A percentile compares a stretch with the other conserved stretches of the same genome.
These are phyloP conservation scores for Callipepla squamata DNA, from an alignment of 2,113 vertebrate species.

Conservation along the genomic window DNA sequence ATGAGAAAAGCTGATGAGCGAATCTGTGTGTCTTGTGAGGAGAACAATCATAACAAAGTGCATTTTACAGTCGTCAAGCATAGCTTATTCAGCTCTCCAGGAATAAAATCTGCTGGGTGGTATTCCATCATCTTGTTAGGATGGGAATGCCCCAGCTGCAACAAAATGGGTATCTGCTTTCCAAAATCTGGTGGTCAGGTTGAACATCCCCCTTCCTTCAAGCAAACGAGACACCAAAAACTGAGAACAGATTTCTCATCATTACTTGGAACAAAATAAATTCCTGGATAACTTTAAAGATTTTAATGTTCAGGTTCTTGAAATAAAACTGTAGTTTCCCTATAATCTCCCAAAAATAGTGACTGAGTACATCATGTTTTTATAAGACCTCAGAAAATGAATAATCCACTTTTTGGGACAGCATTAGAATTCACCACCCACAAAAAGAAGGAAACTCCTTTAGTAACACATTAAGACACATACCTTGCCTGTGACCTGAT, in stretches of 20 bases:
- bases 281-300: background rate
- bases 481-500: constrained; percentile 16
- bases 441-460: constrained; percentile 10
- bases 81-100: background rate
- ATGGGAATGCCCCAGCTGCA: background rate
- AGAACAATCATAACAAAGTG: background rate
- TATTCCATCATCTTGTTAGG: background rate
- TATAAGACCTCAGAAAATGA: constrained; percentile 26
- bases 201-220: background rate
- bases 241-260: background rate
- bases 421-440: background rate
- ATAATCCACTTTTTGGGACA: constrained; percentile 30
- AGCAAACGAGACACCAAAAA: background rate
- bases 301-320: background rate
- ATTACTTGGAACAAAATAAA: constrained; percentile 8
- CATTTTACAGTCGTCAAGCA: background rate
- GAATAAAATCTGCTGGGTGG: background rate
- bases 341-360: constrained; percentile 5
- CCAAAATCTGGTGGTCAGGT: background rate
- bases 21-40: background rate
- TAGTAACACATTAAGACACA: background rate
- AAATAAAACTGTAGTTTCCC: constrained; percentile 18
- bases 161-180: background rate
- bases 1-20: background rate
- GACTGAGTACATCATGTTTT: constrained; percentile 47